These are phyloP conservation scores for Temnothorax rugatulus DNA, from an alignment of 2,888 invertebrate species.

Conservation along the genomic window DNA sequence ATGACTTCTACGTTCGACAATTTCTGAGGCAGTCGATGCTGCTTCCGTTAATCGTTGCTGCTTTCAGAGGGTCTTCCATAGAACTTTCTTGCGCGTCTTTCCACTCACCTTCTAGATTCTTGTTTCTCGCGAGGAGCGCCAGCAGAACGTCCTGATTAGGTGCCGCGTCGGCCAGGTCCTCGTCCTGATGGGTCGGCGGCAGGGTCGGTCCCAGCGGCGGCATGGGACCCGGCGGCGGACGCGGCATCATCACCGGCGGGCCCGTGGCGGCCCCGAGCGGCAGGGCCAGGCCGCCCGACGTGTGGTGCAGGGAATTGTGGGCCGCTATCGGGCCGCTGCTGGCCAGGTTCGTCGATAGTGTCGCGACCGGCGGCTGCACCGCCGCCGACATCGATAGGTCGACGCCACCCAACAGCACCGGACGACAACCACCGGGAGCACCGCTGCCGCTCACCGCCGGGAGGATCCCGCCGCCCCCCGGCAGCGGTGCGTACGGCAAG, in stretches of 20 bases:
- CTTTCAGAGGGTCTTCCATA: not conserved
- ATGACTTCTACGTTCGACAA: not conserved
- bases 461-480: slow-evolving; percentile 85
- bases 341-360: slow-evolving; percentile 70
- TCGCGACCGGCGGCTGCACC: slow-evolving; percentile 81
- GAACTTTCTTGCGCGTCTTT: not conserved
- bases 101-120: slow-evolving; percentile 94
- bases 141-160: slow-evolving; percentile 95
- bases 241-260: slow-evolving; percentile 79
- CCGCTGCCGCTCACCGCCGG: slow-evolving; percentile 83
- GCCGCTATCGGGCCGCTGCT: slow-evolving; percentile 76
- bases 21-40: not conserved
- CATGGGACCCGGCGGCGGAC: slow-evolving; percentile 78
- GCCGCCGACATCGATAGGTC: slow-evolving; percentile 86
- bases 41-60: too few species aligned
- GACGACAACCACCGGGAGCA: slow-evolving; percentile 81
- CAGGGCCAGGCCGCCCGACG: slow-evolving; percentile 72
- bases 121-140: slow-evolving; percentile 94
- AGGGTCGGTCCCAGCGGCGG: slow-evolving; percentile 83
- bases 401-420: slow-evolving; percentile 84
- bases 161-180: slow-evolving; percentile 85
- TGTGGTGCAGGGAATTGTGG: slow-evolving; percentile 74
- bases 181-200: slow-evolving; percentile 80
- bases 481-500: slow-evolving; percentile 86
- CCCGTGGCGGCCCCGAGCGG: slow-evolving; percentile 72